phyloP scores from a whole-genome alignment of 2,888 invertebrate species.

The Plutella xylostella region DNA sequence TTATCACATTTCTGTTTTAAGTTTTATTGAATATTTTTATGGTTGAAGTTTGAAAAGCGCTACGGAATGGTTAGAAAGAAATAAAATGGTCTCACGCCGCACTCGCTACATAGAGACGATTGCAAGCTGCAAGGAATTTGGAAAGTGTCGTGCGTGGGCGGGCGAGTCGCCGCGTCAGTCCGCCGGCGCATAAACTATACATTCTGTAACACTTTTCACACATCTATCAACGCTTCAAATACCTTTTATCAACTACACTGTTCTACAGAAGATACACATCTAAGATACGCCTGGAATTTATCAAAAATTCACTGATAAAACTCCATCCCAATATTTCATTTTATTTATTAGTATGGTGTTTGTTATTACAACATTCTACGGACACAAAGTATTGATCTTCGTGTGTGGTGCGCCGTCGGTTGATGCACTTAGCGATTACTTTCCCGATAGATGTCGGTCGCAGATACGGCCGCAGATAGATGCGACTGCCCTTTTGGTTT shows the following conservation, averaged over 20 bases:
- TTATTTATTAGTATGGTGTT: not conserved
- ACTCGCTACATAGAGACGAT: slow-evolving; percentile 24
- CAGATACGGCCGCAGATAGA: no score
- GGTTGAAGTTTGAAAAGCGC: no score
- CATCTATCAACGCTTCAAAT: slow-evolving; percentile 10
- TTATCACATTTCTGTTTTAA: no score
- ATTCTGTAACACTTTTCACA: slow-evolving; percentile 50
- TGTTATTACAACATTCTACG: not conserved
- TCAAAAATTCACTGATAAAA: no score
- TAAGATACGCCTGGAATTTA: no score
- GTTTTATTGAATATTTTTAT: no score
- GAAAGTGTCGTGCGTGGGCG: slow-evolving; percentile 66
- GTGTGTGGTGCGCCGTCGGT: slow-evolving; percentile 48
- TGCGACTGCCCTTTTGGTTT: no score
- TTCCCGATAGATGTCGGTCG: no score
- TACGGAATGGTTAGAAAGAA: no score
- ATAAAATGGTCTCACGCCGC: not conserved
- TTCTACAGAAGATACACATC: no score
- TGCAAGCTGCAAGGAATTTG: slow-evolving; percentile 66
- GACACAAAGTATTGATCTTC: slow-evolving; percentile 23
- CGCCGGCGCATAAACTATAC: slow-evolving; percentile 61
- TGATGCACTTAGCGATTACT: slow-evolving; percentile 47
- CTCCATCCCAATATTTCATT: no score
- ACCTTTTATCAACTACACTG: no score
- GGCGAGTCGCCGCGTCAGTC: slow-evolving; percentile 50